Conservation (phyloP, 2,888 invertebrate genomes). For the Colostygia pectinataria region DNA sequence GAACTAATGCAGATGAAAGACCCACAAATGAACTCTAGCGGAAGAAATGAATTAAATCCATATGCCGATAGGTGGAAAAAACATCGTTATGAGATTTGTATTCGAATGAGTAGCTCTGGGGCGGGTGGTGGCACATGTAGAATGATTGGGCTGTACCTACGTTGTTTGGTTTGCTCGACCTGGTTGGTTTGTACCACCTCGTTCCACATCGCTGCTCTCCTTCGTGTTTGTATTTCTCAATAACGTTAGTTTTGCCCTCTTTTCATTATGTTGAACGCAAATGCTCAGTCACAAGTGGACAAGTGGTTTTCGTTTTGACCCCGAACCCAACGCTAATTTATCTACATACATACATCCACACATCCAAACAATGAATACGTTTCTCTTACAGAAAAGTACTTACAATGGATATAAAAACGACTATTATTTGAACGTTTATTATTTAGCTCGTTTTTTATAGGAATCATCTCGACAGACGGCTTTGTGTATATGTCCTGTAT, state of each 20-base stretch:
- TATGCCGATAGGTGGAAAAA: slow-evolving; percentile 24
- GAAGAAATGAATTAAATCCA: slow-evolving; percentile 21
- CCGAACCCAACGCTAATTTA: slow-evolving; percentile 30
- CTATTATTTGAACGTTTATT: slow-evolving; percentile 14
- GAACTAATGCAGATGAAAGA: slow-evolving; percentile 14
- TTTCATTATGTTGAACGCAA: slow-evolving; percentile 37
- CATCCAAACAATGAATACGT: no score
- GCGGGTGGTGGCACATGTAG: slow-evolving; percentile 45
- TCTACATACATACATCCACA: no score
- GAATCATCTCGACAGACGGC: slow-evolving; percentile 7
- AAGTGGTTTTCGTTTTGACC: slow-evolving; percentile 25
- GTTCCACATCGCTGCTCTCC: slow-evolving; percentile 50
- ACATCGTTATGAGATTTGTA: slow-evolving; percentile 34
- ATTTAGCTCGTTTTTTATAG: slow-evolving; percentile 16
- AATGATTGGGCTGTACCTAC: slow-evolving; percentile 55
- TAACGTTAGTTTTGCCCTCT: slow-evolving; percentile 39
- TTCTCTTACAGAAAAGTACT: no score
- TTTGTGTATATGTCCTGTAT: slow-evolving; percentile 16
- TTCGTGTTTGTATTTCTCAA: slow-evolving; percentile 39
- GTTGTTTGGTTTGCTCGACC: slow-evolving; percentile 72
- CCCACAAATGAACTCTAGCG: slow-evolving; percentile 20
- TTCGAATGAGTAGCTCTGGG: slow-evolving; percentile 46
- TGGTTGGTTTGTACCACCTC: slow-evolving; percentile 46
- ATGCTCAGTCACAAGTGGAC: slow-evolving; percentile 30
- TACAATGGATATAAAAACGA: no score